phyloP scores from a whole-genome alignment of 1,140 invertebrate genomes.

The Drosophila funebris region DNA sequence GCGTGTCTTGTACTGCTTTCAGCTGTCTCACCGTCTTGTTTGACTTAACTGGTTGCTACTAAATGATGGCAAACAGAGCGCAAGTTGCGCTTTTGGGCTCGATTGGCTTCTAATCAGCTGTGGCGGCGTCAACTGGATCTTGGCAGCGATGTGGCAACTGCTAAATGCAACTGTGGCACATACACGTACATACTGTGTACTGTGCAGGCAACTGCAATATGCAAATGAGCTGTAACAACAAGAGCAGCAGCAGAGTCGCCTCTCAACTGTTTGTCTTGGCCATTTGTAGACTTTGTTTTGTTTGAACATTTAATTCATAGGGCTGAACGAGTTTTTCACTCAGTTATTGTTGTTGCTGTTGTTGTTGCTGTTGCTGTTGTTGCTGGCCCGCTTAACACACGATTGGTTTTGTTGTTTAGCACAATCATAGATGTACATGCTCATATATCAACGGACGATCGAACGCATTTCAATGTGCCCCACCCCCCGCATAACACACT shows the following conservation, averaged over 20 bases:
- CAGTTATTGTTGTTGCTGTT: conserved; percentile 16
- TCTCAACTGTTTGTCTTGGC: conserved; percentile 68
- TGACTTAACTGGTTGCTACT: conserved; percentile 70
- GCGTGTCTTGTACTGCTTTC: not conserved
- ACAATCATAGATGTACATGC: conserved; percentile 52
- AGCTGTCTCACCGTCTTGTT: conserved; percentile 28
- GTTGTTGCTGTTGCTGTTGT: conserved; percentile 21
- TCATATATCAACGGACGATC: conserved; percentile 41
- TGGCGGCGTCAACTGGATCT: conserved; percentile 72
- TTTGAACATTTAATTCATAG: conserved; percentile 69
- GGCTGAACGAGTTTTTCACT: conserved; percentile 44
- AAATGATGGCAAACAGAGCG: conserved; percentile 75
- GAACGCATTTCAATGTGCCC: conserved; percentile 42
- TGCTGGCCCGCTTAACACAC: conserved; percentile 75
- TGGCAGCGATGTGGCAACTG: conserved; percentile 32
- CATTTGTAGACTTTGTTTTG: conserved; percentile 63
- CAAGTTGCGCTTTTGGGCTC: conserved; percentile 52
- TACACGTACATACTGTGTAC: not conserved
- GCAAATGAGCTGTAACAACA: conserved; percentile 76
- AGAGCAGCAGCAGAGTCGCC: conserved; percentile 55
- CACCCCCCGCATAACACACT: conserved; percentile 37
- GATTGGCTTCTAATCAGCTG: conserved; percentile 73
- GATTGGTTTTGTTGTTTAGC: conserved; percentile 80
- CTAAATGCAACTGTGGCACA: conserved; percentile 31
- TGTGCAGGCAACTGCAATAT: conserved; percentile 49